Evolutionary conservation across 2,888 invertebrate species (phyloP).

Genomic region (Yponomeuta evonymella): DNA sequence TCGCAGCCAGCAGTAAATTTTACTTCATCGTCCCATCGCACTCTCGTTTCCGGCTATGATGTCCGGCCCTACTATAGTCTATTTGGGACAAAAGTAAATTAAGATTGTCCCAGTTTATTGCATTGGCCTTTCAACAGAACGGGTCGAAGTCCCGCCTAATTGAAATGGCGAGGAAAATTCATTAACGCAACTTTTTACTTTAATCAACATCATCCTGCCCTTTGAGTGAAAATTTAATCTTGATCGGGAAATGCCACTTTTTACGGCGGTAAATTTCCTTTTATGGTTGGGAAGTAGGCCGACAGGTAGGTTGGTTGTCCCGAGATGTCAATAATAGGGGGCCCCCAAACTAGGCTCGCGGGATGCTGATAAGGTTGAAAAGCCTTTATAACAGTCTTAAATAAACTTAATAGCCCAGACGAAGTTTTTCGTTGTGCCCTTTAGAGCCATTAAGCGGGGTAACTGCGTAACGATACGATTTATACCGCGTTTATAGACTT

Average conservation of each 20-base stretch:
- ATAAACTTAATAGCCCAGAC: slow-evolving; percentile 69
- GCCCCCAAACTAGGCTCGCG: slow-evolving; percentile 50
- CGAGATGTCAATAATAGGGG: slow-evolving; percentile 54
- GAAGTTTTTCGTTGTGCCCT: slow-evolving; percentile 69
- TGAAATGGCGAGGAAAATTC: slow-evolving; percentile 28
- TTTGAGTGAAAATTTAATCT: slow-evolving; percentile 1
- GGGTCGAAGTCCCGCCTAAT: slow-evolving; percentile 33
- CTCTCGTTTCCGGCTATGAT: slow-evolving; percentile 51
- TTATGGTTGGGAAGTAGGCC: neutral
- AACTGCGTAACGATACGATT: slow-evolving; percentile 57
- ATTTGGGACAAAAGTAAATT: slow-evolving; percentile 53
- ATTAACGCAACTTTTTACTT: neutral
- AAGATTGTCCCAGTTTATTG: slow-evolving; percentile 46
- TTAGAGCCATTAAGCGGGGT: slow-evolving; percentile 57
- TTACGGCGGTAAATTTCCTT: neutral
- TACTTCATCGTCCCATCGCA: slow-evolving; percentile 45
- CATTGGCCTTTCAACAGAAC: slow-evolving; percentile 43
- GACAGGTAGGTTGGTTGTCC: slow-evolving; percentile 29
- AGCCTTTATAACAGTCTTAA: slow-evolving; percentile 71
- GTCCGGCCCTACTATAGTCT: slow-evolving; percentile 39
- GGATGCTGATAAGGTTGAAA: slow-evolving; percentile 68
- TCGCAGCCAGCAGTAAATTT: slow-evolving; percentile 59
- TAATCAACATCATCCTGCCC: neutral
- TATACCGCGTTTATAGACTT: slow-evolving; percentile 66
- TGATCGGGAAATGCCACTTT: neutral